Base-by-base conservation (phyloP, 2,113 vertebrate species). In the Alexandromys fortis region DNA sequence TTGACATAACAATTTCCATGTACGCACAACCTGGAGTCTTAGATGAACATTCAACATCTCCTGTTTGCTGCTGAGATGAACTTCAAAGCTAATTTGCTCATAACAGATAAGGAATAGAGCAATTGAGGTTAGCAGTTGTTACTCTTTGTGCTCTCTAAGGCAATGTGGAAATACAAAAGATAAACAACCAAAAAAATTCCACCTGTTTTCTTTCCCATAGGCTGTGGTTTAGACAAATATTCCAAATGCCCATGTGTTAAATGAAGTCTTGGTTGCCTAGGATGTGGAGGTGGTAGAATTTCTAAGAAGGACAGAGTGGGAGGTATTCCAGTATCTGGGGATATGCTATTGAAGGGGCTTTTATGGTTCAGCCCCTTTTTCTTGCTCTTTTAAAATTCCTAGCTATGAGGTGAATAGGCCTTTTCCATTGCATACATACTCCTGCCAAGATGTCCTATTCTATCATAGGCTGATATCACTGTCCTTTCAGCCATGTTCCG, bases 131-230 rank as follows among this genome's bases (percentile, higher is more conserved):
- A 86, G 33, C n/a, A 67, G 16, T 14, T 83, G 63, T 47, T 81
- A 81, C 42, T 45, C 3, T 49, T 92, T 61, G 5, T 92, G 73
- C 38, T 82, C 61, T 70, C 78, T 76, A 92, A 3, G 21, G 52
- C 38, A 79, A 89, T 22, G 33, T 30, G 19, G 24, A 94, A 91
- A 86, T 52, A 61, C 76, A 67, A 77, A 86, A 26, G n/a, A 58
- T 24, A 38, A 78, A 78, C 49, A n/a, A n/a, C 28, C 14, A 38
- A 63, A 38, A 77, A 30, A 35, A 58, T 30, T 11, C 21, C 65
- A n/a, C n/a, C 83, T 90, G 42, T 24, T 87, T 78, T 94, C 76
- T 61, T 96, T 83, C 79, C 83, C 75, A 24, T 65, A 30, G 77
- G 26, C 72, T 92, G 21, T 47, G 55, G 16, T 75, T 75, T 92